Base-by-base conservation (phyloP, 2,113 vertebrate species). In the Salvelinus fontinalis region DNA sequence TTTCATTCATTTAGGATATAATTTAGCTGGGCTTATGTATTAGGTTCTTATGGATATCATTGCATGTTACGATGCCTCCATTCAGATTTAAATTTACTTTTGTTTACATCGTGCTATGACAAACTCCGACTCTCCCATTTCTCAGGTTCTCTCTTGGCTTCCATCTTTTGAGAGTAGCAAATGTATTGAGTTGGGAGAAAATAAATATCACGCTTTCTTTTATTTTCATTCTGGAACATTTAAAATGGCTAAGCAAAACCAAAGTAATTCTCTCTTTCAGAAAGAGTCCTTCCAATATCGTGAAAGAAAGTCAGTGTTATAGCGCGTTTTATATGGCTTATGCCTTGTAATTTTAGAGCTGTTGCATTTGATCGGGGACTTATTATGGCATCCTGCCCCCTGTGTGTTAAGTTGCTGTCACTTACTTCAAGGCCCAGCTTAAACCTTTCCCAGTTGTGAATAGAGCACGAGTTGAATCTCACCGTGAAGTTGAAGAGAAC, bases 101-200 rank as follows among this genome's bases (percentile, higher is more conserved):
- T 79, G 79, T 84, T 85, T 78, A 83, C 74, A 84, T 75, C 27
- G 2, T 77, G 77, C 27, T 18, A 22, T 76, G 16, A 54, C 51
- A 54, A 54, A 3, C 51, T 5, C 51, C 16, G 51, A 54, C 51
- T 18, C 49, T 51, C 16, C 77, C 22, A 16, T 75, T 73, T 80
- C 85, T 90, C 82, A 84, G 78, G 83, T 82, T 18, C 51, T 16
- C 13, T 54, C 13, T 54, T 4, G 16, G 14, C 51, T 54, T 54
- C 51, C 51, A 70, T 84, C 74, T 82, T 69, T 1, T 71, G 16
- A 60, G 44, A 80, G 44, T 4, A 51, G n/a, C 22, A 24, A 26
- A 2, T 44, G 51, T 18, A 54, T 31, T 67, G 26, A 31, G 16
- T 27, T 67, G 14, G 34, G 79, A 29, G 9, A 11, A 22, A 22